Base-by-base conservation (phyloP, 2,888 invertebrate species). In the Catotricha subobsoleta region DNA sequence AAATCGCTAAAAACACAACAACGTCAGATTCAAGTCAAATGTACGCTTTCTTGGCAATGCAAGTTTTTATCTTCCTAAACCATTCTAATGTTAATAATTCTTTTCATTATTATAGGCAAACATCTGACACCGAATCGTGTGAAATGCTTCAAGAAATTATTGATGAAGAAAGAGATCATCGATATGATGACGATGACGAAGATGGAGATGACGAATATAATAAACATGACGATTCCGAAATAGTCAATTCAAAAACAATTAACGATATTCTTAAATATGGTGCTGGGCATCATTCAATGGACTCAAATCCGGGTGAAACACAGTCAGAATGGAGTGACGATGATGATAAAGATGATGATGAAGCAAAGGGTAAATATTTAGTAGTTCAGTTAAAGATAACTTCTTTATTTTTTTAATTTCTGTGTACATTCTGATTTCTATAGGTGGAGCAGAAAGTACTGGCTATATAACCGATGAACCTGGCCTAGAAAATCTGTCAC, bases 391-490 rank as follows among this genome's bases (percentile, higher is more conserved):
- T 25, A 10, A 25, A 25, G 21, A 31, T 15, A 3, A 13, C 7
- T n/a, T 15, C 13, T 16, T 31, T 34, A 5, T 34, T 19, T 13
- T 21, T 21, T 5, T 35, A 20, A 21, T 27, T 23, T 13, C 5
- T 19, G 9, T 15, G 10, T 27, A 5, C 18, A 18, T 37, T 25
- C 3, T n/a, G 20, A 10, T 25, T 15, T 35, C 30, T 28, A 0
- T n/a, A 62, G 67, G 68, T 23, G 71, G 68, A 37, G 71, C 72
- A 1, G 73, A 73, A 55, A 82, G 81, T 47, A 80, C 82, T 2
- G 83, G 83, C 20, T 86, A 84, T 57, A 82, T 80, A n/a, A 84
- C 83, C 1, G 84, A 86, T 61, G 84, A 86, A 61, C 83, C 83
- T 1, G 83, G 82, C 13, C 66, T 84, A 10, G 84, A 86, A 61